These are phyloP conservation scores for Sebastes trivittatus DNA, from an alignment of 2,797 vertebrate species.

Conservation along the genomic window DNA sequence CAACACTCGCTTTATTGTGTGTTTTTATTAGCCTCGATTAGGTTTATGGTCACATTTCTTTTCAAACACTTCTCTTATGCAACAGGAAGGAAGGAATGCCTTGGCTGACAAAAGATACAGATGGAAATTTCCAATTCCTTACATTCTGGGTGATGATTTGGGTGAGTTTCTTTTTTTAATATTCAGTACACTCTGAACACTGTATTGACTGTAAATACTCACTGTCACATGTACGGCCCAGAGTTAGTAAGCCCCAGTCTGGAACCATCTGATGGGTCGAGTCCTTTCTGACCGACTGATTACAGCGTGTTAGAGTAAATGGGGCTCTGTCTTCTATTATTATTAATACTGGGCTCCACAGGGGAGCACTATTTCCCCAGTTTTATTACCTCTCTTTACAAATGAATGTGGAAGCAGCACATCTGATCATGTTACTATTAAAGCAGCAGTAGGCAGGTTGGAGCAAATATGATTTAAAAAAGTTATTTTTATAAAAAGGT, in stretches of 20 bases:
- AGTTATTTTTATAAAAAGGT: no score
- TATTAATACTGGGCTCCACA: background rate
- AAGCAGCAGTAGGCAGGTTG: no score
- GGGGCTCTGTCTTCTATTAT: background rate
- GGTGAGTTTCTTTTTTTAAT: slow-evolving; percentile 75
- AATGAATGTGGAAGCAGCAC: background rate
- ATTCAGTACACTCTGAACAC: background rate
- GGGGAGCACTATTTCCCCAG: background rate
- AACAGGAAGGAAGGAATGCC: slow-evolving; percentile 80
- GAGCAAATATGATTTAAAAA: no score
- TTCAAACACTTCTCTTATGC: slow-evolving; percentile 11
- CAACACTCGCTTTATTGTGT: background rate
- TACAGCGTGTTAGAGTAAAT: background rate
- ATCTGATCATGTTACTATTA: background rate
- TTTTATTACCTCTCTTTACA: background rate
- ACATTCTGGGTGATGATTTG: slow-evolving; percentile 89
- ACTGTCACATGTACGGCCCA: background rate
- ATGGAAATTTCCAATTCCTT: slow-evolving; percentile 92
- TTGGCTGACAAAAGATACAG: slow-evolving; percentile 79
- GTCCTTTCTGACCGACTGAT: background rate
- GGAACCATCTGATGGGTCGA: background rate
- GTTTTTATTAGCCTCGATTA: background rate
- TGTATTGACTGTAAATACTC: background rate
- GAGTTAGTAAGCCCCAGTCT: background rate
- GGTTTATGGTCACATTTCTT: background rate